These are phyloP conservation scores for Leuctra nigra DNA, from an alignment of 2,888 invertebrate species.

Conservation along the genomic window DNA sequence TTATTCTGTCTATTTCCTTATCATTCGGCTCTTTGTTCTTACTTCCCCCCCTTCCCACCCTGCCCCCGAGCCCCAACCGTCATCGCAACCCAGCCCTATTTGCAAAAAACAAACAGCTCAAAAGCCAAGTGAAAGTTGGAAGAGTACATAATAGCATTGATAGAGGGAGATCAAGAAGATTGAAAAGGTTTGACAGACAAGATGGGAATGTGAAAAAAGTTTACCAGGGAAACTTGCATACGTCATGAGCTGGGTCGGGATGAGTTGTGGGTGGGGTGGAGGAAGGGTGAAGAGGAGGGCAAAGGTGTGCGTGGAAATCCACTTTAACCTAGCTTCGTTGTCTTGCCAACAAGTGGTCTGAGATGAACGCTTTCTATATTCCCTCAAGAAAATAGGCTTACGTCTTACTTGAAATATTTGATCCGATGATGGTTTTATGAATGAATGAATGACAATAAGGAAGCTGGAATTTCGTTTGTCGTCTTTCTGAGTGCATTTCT, in stretches of 20 bases:
- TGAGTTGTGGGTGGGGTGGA: too few relatives aligned
- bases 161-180: slow-evolving; percentile 9
- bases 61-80: background rate
- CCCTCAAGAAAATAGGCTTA: too few relatives aligned
- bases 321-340: too few relatives aligned
- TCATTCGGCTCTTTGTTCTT: slow-evolving; percentile 12
- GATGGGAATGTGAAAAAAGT: background rate
- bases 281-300: too few relatives aligned
- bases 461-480: too few relatives aligned
- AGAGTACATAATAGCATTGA: slow-evolving; percentile 8
- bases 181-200: slow-evolving; percentile 10
- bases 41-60: background rate
- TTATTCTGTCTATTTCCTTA: slow-evolving; percentile 1
- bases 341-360: too few relatives aligned
- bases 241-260: background rate
- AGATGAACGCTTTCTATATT: too few relatives aligned
- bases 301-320: too few relatives aligned
- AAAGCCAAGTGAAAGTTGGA: slow-evolving; percentile 6
- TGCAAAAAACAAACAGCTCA: slow-evolving; percentile 16
- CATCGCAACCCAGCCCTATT: background rate
- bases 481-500: too few relatives aligned
- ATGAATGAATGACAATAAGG: too few relatives aligned
- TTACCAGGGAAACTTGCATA: background rate
- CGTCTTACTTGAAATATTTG: too few relatives aligned
- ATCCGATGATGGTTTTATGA: too few relatives aligned